Conservation (phyloP, 1,140 invertebrate species). For the Propsilocerus akamusi region DNA sequence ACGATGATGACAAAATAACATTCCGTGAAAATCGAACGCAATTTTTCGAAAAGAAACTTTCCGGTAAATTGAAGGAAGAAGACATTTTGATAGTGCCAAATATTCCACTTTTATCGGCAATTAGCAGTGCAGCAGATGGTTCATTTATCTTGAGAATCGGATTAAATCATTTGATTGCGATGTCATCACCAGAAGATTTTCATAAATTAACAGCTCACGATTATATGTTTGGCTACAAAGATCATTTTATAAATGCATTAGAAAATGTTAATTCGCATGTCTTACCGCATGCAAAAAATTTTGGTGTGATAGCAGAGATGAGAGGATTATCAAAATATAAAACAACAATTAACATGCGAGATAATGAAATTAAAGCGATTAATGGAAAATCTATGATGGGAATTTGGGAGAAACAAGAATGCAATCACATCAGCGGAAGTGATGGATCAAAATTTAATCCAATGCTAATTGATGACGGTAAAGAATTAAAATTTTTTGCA, state of each 20-base stretch:
- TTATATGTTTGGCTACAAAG: constrained; percentile 72
- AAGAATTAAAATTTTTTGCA: constrained; percentile 40
- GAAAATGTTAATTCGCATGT: constrained; percentile 5
- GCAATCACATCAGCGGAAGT: constrained; percentile 56
- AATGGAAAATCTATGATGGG: constrained; percentile 37
- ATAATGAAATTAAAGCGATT: constrained; percentile 33
- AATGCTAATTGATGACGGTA: constrained; percentile 30
- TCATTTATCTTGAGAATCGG: constrained; percentile 24
- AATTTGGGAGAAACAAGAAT: constrained; percentile 45
- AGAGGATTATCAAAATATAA: constrained; percentile 24
- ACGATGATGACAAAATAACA: constrained; percentile 27
- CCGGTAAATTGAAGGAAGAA: constrained; percentile 35
- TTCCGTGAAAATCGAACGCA: constrained; percentile 35
- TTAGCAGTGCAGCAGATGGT: constrained; percentile 28
- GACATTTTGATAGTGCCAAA: constrained; percentile 38
- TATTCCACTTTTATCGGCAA: constrained; percentile 37
- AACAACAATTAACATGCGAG: constrained; percentile 50
- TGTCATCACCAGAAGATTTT: constrained; percentile 35
- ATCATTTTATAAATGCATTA: constrained; percentile 46
- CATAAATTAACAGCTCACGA: constrained; percentile 35
- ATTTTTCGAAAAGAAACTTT: constrained; percentile 38
- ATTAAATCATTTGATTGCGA: constrained; percentile 26
- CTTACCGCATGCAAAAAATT: background rate
- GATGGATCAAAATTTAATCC: constrained; percentile 63
- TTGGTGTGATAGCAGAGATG: constrained; percentile 4